A percentile compares a stretch with the other conserved stretches of the same genome.
Evolutionary conservation across 2,888 invertebrate species (phyloP).

Genomic region (Lordiphosa andalusiaca): DNA sequence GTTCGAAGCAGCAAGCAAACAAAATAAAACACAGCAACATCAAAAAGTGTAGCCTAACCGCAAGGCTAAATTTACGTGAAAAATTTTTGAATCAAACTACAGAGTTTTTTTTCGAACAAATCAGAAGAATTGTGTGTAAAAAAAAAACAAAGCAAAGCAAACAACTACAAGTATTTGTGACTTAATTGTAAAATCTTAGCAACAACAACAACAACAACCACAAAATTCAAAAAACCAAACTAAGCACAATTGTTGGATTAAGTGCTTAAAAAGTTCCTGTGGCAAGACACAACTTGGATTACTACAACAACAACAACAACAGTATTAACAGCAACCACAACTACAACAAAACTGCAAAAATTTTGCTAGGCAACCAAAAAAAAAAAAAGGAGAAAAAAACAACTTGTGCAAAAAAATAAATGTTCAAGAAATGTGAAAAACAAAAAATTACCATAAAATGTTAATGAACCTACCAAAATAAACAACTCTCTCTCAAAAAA

Average conservation of each 20-base stretch:
- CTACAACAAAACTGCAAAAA: slow-evolving; percentile 17
- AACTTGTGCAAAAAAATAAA: slow-evolving; percentile 26
- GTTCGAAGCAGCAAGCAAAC: slow-evolving; percentile 51
- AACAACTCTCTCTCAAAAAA: slow-evolving; percentile 12
- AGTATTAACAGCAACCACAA: slow-evolving; percentile 60
- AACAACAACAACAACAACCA: slow-evolving; percentile 16
- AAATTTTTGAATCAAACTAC: slow-evolving; percentile 18
- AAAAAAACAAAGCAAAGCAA: slow-evolving; percentile 26
- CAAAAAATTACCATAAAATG: slow-evolving; percentile 34
- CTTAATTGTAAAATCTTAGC: slow-evolving; percentile 3
- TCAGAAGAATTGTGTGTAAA: too few relatives aligned
- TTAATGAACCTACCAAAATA: slow-evolving; percentile 30
- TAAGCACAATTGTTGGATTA: slow-evolving; percentile 66
- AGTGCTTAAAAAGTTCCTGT: slow-evolving; percentile 64
- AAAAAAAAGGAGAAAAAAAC: slow-evolving; percentile 21
- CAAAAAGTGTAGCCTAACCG: slow-evolving; percentile 9
- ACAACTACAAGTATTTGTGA: slow-evolving; percentile 11
- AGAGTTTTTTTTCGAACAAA: slow-evolving; percentile 21
- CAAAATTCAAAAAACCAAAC: slow-evolving; percentile 26
- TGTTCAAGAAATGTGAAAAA: slow-evolving; percentile 37
- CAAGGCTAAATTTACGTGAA: slow-evolving; percentile 13
- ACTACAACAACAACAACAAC: slow-evolving; percentile 65
- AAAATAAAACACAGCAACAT: slow-evolving; percentile 22
- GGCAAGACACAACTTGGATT: slow-evolving; percentile 64
- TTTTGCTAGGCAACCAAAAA: slow-evolving; percentile 67